Evolutionary conservation across 2,113 vertebrate genomes (phyloP).

Genomic region (Grammomys surdaster): DNA sequence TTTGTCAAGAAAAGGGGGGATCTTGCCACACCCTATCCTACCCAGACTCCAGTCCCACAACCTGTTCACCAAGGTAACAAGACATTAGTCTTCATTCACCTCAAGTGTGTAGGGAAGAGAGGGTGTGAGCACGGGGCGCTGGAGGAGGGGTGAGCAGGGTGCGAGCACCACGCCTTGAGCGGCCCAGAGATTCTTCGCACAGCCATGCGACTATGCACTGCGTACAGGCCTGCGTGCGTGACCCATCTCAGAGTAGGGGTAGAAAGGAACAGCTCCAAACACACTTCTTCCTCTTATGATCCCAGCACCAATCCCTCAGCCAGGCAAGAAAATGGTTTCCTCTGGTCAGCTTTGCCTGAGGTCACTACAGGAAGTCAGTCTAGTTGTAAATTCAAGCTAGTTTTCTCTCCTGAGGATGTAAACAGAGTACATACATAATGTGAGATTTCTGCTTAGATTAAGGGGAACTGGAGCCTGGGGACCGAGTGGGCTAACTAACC

Average conservation of each 20-base stretch:
- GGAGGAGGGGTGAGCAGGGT: no score
- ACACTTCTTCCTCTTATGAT: neutral
- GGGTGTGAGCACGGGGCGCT: no score
- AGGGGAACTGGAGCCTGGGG: neutral
- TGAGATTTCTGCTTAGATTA: neutral
- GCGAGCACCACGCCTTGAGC: neutral
- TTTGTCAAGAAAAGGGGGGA: neutral
- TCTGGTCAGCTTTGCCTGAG: neutral
- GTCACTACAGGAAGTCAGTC: neutral
- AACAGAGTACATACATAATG: neutral
- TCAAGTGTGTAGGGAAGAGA: neutral
- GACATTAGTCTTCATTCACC: neutral
- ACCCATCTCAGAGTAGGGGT: neutral
- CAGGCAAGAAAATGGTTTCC: neutral
- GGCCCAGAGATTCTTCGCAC: no score
- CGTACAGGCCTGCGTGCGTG: neutral
- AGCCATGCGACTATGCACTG: fast-evolving
- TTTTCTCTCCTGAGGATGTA: neutral
- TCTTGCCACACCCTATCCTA: neutral
- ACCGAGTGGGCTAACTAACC: neutral
- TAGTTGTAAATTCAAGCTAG: neutral
- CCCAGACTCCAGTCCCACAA: neutral
- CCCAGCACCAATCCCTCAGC: neutral
- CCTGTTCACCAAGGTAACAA: neutral
- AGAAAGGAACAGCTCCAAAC: neutral